phyloP scores from a whole-genome alignment of 2,797 vertebrate species.

The Podargus strigoides region DNA sequence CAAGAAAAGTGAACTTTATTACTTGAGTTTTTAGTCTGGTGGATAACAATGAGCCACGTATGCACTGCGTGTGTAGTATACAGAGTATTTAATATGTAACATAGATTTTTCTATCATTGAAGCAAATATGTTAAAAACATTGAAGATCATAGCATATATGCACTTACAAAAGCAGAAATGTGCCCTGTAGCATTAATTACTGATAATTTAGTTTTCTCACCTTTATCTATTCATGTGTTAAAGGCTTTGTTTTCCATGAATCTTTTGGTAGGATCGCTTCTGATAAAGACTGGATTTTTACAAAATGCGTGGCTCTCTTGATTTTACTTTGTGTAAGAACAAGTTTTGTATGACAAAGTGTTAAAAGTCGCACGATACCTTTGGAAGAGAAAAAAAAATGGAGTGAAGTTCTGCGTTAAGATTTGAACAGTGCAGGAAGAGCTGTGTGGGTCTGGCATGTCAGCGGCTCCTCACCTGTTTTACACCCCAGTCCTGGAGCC shows the following conservation, averaged over 20 bases:
- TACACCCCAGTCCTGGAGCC: background rate
- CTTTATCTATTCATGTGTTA: background rate
- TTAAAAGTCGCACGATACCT: background rate
- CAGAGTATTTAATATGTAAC: background rate
- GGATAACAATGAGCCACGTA: background rate
- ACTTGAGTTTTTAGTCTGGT: background rate
- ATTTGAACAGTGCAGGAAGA: background rate
- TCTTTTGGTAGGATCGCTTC: background rate
- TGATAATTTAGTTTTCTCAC: background rate
- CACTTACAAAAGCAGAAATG: background rate
- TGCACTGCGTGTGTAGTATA: background rate
- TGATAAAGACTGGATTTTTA: background rate
- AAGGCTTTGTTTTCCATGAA: background rate
- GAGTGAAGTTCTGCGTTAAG: background rate
- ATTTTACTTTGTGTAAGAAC: background rate
- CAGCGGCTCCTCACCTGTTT: background rate
- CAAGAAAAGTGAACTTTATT: background rate
- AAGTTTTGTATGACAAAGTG: background rate
- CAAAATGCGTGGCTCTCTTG: background rate
- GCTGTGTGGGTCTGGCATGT: background rate
- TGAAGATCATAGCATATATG: background rate
- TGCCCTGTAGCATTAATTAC: background rate
- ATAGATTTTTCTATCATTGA: background rate
- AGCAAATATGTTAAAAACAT: background rate
- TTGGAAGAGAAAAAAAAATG: background rate